Conservation (phyloP, 1,140 invertebrate species). For the Cydia pomonella region DNA sequence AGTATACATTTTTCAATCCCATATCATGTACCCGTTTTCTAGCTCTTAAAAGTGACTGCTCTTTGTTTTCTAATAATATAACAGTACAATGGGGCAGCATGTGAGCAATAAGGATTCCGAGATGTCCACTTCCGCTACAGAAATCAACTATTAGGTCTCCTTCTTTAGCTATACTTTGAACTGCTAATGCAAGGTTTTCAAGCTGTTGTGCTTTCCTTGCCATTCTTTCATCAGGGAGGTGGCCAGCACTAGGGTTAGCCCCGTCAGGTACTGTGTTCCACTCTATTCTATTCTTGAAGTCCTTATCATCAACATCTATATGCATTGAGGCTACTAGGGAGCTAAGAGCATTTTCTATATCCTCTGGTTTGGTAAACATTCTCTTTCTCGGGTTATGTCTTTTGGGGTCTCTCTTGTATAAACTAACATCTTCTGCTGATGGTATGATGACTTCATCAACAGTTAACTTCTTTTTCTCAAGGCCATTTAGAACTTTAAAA, state of each 20-base stretch:
- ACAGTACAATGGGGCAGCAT: slow-evolving; percentile 88
- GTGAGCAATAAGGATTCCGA: slow-evolving; percentile 93
- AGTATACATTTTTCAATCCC: slow-evolving; percentile 87
- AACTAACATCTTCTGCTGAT: slow-evolving; percentile 82
- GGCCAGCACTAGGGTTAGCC: slow-evolving; percentile 88
- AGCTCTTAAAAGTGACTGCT: slow-evolving; percentile 90
- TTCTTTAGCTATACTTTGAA: slow-evolving; percentile 84
- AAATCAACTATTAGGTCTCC: slow-evolving; percentile 93
- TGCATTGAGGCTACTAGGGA: slow-evolving; percentile 62
- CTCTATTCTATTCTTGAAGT: slow-evolving; percentile 51
- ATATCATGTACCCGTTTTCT: slow-evolving; percentile 86
- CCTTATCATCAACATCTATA: slow-evolving; percentile 62
- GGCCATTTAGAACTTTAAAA: slow-evolving; percentile 44
- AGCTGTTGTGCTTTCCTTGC: slow-evolving; percentile 93
- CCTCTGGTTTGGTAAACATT: slow-evolving; percentile 87
- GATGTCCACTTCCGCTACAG: slow-evolving; percentile 95
- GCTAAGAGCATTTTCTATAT: slow-evolving; percentile 85
- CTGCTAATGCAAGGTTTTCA: slow-evolving; percentile 92
- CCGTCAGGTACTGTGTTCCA: slow-evolving; percentile 86
- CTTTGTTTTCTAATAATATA: slow-evolving; percentile 96
- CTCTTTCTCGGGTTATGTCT: slow-evolving; percentile 87
- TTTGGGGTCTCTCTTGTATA: slow-evolving; percentile 90
- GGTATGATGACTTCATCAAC: slow-evolving; percentile 53
- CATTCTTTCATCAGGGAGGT: slow-evolving; percentile 87
- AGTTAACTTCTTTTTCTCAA: slow-evolving; percentile 27